Evolutionary conservation across 2,888 invertebrate genomes (phyloP).

Genomic region (Hyalella azteca): DNA sequence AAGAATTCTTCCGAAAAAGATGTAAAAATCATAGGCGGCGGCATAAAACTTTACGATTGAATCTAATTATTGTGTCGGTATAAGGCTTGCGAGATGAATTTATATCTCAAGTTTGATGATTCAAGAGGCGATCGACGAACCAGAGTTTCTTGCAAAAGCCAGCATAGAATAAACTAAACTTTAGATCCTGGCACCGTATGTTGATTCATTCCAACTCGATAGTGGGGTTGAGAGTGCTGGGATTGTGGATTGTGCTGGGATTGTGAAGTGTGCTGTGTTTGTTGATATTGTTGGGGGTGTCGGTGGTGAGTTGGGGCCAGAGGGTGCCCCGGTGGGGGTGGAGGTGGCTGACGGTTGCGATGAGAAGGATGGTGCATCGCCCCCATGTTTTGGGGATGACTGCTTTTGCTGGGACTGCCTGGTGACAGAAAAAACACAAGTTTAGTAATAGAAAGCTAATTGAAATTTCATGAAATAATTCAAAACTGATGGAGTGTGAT

Average conservation of each 20-base stretch:
- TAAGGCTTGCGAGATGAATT: no score
- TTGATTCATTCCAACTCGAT: background rate
- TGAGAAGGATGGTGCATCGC: background rate
- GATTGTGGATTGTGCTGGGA: background rate
- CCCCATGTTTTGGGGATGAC: background rate
- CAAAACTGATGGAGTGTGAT: no score
- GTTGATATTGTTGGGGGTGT: background rate
- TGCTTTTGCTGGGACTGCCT: background rate
- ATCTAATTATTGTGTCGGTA: no score
- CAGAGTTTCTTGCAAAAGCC: no score
- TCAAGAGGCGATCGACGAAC: no score
- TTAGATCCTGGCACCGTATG: constrained; percentile 1
- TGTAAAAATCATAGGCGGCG: no score
- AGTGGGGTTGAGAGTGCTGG: background rate
- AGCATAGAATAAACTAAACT: no score
- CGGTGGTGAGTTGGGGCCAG: constrained; percentile 6
- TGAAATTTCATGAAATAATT: no score
- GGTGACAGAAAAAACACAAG: background rate
- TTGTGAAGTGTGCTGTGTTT: no score
- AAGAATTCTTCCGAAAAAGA: no score
- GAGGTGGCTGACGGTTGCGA: background rate
- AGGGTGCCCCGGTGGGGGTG: background rate
- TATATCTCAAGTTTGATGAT: no score
- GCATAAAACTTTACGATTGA: no score
- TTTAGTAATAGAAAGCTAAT: background rate